Conservation (phyloP, 1,140 invertebrate species). For the Euura saliciscinereae region DNA sequence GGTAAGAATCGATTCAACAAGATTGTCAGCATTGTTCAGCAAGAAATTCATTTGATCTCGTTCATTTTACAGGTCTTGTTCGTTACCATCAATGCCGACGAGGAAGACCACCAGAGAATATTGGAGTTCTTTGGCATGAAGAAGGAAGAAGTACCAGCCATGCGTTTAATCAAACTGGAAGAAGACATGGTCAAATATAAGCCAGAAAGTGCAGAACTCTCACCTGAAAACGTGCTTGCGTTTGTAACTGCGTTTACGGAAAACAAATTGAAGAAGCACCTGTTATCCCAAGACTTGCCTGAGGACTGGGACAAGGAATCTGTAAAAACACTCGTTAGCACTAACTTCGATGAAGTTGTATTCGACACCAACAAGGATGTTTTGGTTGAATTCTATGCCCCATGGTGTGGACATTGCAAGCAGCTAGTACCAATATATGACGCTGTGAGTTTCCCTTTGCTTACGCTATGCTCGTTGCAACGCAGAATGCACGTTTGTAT, state of each 20-base stretch:
- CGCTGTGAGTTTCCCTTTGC: constrained; percentile 43
- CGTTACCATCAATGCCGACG: constrained; percentile 93
- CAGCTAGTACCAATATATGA: constrained; percentile 96
- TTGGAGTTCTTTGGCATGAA: constrained; percentile 99
- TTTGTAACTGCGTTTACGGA: constrained; percentile 90
- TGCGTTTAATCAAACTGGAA: constrained; percentile 92
- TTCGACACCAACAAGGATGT: constrained; percentile 90
- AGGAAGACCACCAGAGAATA: constrained; percentile 96
- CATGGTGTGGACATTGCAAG: constrained; percentile 98
- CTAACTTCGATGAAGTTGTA: constrained; percentile 95
- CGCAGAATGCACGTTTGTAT: too few species aligned
- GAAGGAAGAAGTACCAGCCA: constrained; percentile 88
- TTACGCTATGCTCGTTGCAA: not conserved
- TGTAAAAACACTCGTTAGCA: constrained; percentile 93
- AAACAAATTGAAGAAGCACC: constrained; percentile 92
- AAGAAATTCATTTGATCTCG: constrained; percentile 3
- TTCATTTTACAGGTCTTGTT: constrained; percentile 74
- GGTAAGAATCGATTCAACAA: constrained; percentile 57
- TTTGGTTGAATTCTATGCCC: constrained; percentile 98
- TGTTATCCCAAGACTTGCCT: constrained; percentile 92
- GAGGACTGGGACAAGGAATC: constrained; percentile 97
- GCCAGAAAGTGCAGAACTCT: constrained; percentile 80
- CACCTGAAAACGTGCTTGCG: constrained; percentile 75
- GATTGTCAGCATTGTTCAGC: too few species aligned
- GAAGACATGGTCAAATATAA: constrained; percentile 99